Evolutionary conservation across 2,797 vertebrate species (phyloP).

Genomic region (Pampus argenteus): DNA sequence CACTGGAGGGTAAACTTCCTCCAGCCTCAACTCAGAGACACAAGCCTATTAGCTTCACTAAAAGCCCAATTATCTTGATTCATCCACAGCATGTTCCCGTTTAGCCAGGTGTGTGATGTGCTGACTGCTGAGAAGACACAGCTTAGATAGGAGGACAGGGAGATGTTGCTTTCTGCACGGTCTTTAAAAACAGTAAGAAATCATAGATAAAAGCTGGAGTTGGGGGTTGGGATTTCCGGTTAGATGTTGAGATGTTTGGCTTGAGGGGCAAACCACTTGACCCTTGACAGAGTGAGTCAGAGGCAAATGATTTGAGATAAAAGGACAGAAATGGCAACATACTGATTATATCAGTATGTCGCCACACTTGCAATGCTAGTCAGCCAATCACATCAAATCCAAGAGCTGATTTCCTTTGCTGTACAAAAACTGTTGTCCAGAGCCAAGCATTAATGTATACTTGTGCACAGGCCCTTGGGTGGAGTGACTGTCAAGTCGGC

Average conservation of each 20-base stretch:
- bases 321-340: slow-evolving; percentile 14
- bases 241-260: slow-evolving; percentile 25
- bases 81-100: slow-evolving; percentile 66
- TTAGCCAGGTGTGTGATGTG: slow-evolving; percentile 80
- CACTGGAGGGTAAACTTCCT: slow-evolving; percentile 38
- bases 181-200: slow-evolving; percentile 40
- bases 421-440: slow-evolving; percentile 2
- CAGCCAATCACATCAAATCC: slow-evolving; percentile 20
- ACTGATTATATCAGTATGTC: slow-evolving; percentile 22
- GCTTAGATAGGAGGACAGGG: slow-evolving; percentile 46
- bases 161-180: slow-evolving; percentile 38
- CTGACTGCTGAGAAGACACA: slow-evolving; percentile 61
- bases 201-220: background rate
- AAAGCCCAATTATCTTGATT: slow-evolving; percentile 80
- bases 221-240: slow-evolving; percentile 13
- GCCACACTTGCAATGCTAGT: slow-evolving; percentile 32
- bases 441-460: slow-evolving; percentile 11
- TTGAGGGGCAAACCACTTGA: slow-evolving; percentile 31
- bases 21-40: slow-evolving; percentile 24
- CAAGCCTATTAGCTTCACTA: slow-evolving; percentile 65
- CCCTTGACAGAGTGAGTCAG: slow-evolving; percentile 13
- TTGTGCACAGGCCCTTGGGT: slow-evolving; percentile 3
- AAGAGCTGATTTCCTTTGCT: slow-evolving; percentile 21
- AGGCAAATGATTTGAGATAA: slow-evolving; percentile 29
- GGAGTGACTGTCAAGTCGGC: slow-evolving; percentile 26